Evolutionary conservation across 1,140 invertebrate genomes (phyloP).

Genomic region (Phymastichus coffea): DNA sequence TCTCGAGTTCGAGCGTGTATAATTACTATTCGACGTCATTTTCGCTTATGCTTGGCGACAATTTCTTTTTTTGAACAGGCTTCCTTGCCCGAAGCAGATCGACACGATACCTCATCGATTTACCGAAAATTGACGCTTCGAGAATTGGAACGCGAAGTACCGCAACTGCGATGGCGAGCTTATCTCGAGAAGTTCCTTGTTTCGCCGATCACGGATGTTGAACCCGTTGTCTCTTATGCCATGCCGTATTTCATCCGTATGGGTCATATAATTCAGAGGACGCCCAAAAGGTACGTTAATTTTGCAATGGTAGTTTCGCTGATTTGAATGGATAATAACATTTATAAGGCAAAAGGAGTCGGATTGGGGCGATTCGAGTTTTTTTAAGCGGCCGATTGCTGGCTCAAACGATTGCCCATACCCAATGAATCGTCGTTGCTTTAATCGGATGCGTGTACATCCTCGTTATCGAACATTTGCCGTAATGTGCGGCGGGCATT

Average conservation of each 20-base stretch:
- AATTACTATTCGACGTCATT: no score
- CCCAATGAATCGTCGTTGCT: background rate
- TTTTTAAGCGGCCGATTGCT: conserved; percentile 67
- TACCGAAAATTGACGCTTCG: conserved; percentile 71
- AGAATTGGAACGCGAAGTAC: conserved; percentile 67
- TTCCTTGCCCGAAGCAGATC: conserved; percentile 75
- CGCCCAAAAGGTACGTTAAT: conserved; percentile 70
- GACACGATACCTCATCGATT: conserved; percentile 78
- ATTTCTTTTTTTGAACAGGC: conserved; percentile 58
- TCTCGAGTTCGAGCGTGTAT: no score
- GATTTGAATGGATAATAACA: no score
- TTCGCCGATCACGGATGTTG: conserved; percentile 64
- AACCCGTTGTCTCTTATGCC: conserved; percentile 78
- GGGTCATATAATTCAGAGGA: conserved; percentile 68
- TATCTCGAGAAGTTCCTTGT: conserved; percentile 74
- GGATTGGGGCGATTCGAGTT: no score
- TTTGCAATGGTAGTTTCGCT: no score
- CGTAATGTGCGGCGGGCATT: no score
- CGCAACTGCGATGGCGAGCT: conserved; percentile 75
- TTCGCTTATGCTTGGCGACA: background rate
- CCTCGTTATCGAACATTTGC: no score
- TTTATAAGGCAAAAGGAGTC: no score
- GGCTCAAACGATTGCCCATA: conserved; percentile 76
- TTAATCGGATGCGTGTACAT: no score
- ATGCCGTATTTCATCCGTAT: conserved; percentile 78